A percentile compares a stretch with the other conserved stretches of the same genome.
Evolutionary conservation across 2,888 invertebrate species (phyloP).

Genomic region (Congeria kusceri): DNA sequence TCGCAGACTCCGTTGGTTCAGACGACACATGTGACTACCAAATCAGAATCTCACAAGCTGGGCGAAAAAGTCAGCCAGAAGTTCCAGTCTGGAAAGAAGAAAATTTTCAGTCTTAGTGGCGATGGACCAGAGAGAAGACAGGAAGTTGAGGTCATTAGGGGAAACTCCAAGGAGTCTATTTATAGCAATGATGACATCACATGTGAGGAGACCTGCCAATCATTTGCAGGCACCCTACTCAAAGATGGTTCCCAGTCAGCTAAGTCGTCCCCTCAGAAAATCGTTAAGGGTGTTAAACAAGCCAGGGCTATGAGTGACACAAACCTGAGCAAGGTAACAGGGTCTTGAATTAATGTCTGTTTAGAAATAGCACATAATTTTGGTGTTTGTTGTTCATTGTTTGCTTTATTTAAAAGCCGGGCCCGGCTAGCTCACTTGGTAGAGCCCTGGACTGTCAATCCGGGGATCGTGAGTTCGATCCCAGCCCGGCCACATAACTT

Average conservation of each 20-base stretch:
- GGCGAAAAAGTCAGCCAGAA: slow-evolving; percentile 23
- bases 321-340: slow-evolving; percentile 60
- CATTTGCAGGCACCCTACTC: slow-evolving; percentile 4
- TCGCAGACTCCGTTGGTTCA: not conserved
- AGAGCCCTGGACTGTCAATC: too few species aligned
- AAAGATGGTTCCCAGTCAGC: slow-evolving; percentile 56
- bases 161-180: not conserved
- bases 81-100: slow-evolving; percentile 43
- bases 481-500: too few species aligned
- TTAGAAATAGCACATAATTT: too few species aligned
- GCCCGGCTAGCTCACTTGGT: too few species aligned
- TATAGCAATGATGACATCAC: not conserved
- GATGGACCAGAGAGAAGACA: not conserved
- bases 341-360: not conserved
- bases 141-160: not conserved
- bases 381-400: too few species aligned
- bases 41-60: slow-evolving; percentile 23
- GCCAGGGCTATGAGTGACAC: slow-evolving; percentile 71
- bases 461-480: too few species aligned
- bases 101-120: slow-evolving; percentile 26
- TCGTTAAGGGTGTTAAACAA: slow-evolving; percentile 39
- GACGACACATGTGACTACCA: not conserved
- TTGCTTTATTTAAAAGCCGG: too few species aligned
- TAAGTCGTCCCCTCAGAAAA: slow-evolving; percentile 61
- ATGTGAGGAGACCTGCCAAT: slow-evolving; percentile 4